A percentile compares a stretch with the other conserved stretches of the same genome.
These are phyloP conservation scores for Galerucella nymphaeae DNA, from an alignment of 2,888 invertebrate species.

Conservation along the genomic window DNA sequence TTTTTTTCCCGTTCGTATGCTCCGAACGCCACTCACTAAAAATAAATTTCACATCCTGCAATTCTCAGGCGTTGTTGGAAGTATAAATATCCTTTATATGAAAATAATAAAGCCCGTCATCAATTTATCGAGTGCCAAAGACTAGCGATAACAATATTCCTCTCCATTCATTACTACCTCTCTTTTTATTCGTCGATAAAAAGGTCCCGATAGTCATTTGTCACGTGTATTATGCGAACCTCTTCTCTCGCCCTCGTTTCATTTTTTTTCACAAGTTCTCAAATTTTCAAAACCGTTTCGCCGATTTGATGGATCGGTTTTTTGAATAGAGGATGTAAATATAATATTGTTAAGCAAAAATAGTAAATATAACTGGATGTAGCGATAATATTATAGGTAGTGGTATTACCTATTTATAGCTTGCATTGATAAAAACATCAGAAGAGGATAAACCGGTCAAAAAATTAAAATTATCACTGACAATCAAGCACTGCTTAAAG, in stretches of 20 bases:
- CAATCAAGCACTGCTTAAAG: too few species aligned
- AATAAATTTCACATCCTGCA: conserved; percentile 14
- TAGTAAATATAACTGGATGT: not conserved
- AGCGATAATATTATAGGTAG: too few species aligned
- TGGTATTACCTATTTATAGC: too few species aligned
- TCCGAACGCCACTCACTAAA: not conserved
- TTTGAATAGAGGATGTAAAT: not conserved
- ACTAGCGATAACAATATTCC: conserved; percentile 49
- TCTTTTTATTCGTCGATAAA: conserved; percentile 35
- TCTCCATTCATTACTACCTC: conserved; percentile 49
- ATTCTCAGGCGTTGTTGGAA: conserved; percentile 7
- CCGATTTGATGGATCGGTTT: conserved; percentile 11
- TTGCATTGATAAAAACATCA: too few species aligned
- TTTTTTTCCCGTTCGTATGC: not conserved
- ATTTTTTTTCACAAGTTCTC: conserved; percentile 24
- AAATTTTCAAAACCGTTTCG: conserved; percentile 18
- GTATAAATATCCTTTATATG: conserved; percentile 17
- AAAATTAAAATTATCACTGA: too few species aligned
- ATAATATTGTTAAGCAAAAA: not conserved
- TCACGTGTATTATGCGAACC: conserved; percentile 46
- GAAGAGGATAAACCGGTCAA: too few species aligned
- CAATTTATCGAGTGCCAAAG: conserved; percentile 54
- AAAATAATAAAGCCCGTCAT: conserved; percentile 43
- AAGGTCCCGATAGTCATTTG: conserved; percentile 49
- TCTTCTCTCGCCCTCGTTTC: conserved; percentile 24